These are phyloP conservation scores for Malurus splendens DNA, from an alignment of 2,797 vertebrate species.

Conservation along the genomic window DNA sequence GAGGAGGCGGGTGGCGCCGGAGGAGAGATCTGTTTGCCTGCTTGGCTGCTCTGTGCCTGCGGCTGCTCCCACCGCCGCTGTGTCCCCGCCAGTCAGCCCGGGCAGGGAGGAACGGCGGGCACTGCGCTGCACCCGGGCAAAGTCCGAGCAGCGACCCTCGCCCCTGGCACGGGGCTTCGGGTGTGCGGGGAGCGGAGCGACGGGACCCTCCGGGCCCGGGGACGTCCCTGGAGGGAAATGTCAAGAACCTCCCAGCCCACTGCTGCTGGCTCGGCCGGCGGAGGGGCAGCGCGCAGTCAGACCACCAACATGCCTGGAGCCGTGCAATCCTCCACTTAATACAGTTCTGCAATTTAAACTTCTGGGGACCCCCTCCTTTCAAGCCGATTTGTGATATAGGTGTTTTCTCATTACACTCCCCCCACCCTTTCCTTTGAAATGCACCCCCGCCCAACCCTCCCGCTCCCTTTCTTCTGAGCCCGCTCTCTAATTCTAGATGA, in stretches of 20 bases:
- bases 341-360: slow-evolving; percentile 79
- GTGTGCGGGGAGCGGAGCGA: background rate
- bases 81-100: rapidly evolving
- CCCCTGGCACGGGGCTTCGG: background rate
- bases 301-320: slow-evolving; percentile 77
- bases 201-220: background rate
- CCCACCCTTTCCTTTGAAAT: slow-evolving; percentile 69
- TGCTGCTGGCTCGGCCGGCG: background rate
- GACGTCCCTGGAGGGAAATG: background rate
- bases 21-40: no score
- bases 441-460: slow-evolving; percentile 33
- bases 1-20: background rate
- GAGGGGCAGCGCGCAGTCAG: slow-evolving; percentile 26
- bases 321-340: slow-evolving; percentile 74
- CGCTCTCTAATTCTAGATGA: slow-evolving; percentile 75
- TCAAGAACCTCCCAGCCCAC: background rate
- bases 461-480: slow-evolving; percentile 65
- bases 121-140: background rate
- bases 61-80: background rate
- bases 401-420: slow-evolving; percentile 62
- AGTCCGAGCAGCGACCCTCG: background rate
- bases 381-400: slow-evolving; percentile 75
- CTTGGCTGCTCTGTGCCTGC: background rate
- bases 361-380: slow-evolving; percentile 71
- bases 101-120: background rate